These are phyloP conservation scores for Eupeodes latifasciatus DNA, from an alignment of 2,888 invertebrate genomes.

Conservation along the genomic window DNA sequence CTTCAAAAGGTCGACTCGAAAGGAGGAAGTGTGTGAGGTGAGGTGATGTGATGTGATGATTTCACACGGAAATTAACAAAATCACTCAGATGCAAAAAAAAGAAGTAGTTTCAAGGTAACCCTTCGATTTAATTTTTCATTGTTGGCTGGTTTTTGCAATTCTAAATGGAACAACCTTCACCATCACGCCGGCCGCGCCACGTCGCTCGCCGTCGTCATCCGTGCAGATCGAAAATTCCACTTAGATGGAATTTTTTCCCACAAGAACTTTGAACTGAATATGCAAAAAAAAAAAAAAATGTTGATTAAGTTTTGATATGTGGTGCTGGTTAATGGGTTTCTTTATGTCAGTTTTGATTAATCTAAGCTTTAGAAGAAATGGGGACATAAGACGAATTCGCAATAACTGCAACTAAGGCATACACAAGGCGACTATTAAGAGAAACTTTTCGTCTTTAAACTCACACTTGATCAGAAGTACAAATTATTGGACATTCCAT, in stretches of 20 bases:
- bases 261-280: constrained; percentile 22
- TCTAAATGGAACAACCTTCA: constrained; percentile 51
- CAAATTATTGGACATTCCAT: not conserved
- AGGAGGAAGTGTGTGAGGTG: not conserved
- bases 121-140: constrained; percentile 30
- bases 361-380: not conserved
- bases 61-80: constrained; percentile 73
- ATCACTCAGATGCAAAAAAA: constrained; percentile 63
- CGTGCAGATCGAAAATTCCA: not conserved
- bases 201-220: too few species aligned
- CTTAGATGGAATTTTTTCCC: constrained; percentile 48
- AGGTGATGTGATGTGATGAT: constrained; percentile 57
- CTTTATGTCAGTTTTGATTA: not conserved
- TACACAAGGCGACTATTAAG: too few species aligned
- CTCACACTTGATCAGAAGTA: not conserved
- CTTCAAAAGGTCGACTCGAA: constrained; percentile 12
- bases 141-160: constrained; percentile 37
- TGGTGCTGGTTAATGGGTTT: constrained; percentile 1
- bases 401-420: too few species aligned
- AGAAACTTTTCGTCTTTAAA: not conserved
- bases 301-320: not conserved
- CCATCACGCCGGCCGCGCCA: not conserved
- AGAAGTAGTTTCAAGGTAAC: constrained; percentile 30
- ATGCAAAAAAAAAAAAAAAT: not conserved
- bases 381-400: too few species aligned